Evolutionary conservation across 92 coral and sea anemone species (phyloP).

Genomic region (Plumapathes pennacea): DNA sequence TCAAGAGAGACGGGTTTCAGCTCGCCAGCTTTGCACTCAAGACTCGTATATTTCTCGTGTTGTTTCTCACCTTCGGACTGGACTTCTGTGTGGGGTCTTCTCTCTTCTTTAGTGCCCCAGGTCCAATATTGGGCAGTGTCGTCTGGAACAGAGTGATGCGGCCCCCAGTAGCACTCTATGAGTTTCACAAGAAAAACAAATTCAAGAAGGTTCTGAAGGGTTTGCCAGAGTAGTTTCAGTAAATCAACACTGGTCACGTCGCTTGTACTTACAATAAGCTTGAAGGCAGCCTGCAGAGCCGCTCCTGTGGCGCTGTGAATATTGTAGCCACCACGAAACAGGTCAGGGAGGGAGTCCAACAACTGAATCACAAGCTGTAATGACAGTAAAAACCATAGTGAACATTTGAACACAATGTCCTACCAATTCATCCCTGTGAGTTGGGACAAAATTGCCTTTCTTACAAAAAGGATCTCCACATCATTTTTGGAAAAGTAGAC

Average conservation of each 20-base stretch:
- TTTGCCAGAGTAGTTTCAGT: neutral
- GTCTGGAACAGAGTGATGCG: conserved; percentile 95
- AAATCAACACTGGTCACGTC: neutral
- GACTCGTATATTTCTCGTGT: too few species aligned
- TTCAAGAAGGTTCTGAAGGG: neutral
- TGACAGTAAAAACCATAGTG: neutral
- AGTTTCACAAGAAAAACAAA: neutral
- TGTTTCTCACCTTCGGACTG: conserved; percentile 85
- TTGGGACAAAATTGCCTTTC: too few species aligned
- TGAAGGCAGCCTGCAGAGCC: conserved; percentile 89
- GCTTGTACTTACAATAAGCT: conserved; percentile 67
- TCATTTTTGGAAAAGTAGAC: too few species aligned
- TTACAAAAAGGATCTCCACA: too few species aligned
- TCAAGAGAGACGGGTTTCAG: too few species aligned
- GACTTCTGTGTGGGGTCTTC: conserved; percentile 93
- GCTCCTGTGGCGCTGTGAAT: conserved; percentile 99
- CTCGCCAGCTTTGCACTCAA: too few species aligned
- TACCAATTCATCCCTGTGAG: too few species aligned
- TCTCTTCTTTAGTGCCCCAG: conserved; percentile 90
- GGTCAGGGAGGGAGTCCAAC: conserved; percentile 83
- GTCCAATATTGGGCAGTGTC: conserved; percentile 88
- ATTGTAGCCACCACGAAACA: conserved; percentile 73
- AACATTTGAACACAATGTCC: too few species aligned
- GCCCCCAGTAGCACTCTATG: conserved; percentile 89
- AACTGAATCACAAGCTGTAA: conserved; percentile 84